phyloP scores from a whole-genome alignment of 2,113 vertebrate genomes.

The Chlamydotis undulata region DNA sequence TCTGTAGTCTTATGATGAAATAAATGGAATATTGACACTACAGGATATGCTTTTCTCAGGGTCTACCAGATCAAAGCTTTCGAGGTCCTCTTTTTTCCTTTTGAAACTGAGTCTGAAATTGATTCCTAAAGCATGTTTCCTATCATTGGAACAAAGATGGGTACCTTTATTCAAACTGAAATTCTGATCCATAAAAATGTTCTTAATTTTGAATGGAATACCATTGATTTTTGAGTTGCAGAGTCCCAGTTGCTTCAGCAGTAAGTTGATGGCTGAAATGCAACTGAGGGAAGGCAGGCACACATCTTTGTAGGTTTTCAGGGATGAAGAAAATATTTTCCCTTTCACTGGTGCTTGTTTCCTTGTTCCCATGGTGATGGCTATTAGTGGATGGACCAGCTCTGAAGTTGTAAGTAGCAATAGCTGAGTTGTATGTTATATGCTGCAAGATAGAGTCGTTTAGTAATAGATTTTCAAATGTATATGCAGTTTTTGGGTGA shows the following conservation, averaged over 20 bases:
- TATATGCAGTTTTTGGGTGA: background rate
- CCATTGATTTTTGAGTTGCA: background rate
- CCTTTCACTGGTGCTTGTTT: background rate
- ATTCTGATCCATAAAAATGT: background rate
- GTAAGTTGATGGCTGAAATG: background rate
- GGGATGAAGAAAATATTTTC: background rate
- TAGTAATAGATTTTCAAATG: background rate
- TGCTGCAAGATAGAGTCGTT: background rate
- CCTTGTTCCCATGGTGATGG: conserved; percentile 23
- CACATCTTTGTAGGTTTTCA: background rate
- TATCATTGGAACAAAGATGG: background rate
- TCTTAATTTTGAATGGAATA: background rate
- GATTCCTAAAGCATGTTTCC: background rate
- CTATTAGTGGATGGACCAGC: background rate
- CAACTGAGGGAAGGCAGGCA: background rate
- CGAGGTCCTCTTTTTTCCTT: background rate
- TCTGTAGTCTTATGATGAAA: background rate
- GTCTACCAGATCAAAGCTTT: background rate
- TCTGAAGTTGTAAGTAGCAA: background rate
- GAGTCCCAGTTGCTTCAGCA: background rate
- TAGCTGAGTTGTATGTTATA: background rate
- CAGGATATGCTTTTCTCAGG: background rate
- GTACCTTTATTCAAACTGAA: background rate
- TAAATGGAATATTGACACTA: background rate
- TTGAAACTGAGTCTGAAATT: background rate